phyloP scores from a whole-genome alignment of 2,113 vertebrate species.

The Raja brachyura region DNA sequence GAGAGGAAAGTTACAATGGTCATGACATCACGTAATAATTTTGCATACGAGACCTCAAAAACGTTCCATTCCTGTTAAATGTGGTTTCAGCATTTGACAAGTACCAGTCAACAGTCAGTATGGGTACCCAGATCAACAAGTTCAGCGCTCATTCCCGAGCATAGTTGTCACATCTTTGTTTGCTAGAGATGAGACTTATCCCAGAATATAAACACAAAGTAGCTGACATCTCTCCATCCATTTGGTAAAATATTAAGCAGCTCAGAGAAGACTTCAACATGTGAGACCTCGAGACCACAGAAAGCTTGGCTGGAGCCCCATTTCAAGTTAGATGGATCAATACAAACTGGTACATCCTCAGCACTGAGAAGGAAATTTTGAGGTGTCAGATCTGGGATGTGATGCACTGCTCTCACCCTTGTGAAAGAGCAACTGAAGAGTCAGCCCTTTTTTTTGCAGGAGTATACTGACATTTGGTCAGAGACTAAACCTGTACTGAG shows the following conservation, averaged over 20 bases:
- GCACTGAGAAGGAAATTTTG: neutral
- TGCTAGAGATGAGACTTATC: neutral
- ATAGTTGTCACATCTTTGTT: neutral
- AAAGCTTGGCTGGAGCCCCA: neutral
- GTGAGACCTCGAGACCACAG: neutral
- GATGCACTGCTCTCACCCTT: neutral
- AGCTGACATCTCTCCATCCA: neutral
- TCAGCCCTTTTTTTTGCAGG: neutral
- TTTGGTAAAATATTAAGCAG: neutral
- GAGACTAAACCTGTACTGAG: neutral
- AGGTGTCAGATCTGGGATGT: neutral
- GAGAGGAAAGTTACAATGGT: conserved; percentile 39
- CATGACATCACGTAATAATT: neutral
- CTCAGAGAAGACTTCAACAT: neutral
- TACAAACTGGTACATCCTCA: neutral
- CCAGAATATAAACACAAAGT: neutral
- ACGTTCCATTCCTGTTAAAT: neutral
- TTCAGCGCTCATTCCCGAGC: neutral
- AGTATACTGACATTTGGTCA: neutral
- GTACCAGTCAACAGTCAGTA: neutral
- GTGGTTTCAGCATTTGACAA: neutral
- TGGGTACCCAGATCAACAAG: neutral
- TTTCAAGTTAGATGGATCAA: neutral
- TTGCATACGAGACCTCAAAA: neutral
- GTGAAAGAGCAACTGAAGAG: neutral